Percentiles rank a stretch among this genome's conserved stretches.
These are phyloP conservation scores for Melanargia galathea DNA, from an alignment of 2,888 invertebrate species.

Conservation along the genomic window DNA sequence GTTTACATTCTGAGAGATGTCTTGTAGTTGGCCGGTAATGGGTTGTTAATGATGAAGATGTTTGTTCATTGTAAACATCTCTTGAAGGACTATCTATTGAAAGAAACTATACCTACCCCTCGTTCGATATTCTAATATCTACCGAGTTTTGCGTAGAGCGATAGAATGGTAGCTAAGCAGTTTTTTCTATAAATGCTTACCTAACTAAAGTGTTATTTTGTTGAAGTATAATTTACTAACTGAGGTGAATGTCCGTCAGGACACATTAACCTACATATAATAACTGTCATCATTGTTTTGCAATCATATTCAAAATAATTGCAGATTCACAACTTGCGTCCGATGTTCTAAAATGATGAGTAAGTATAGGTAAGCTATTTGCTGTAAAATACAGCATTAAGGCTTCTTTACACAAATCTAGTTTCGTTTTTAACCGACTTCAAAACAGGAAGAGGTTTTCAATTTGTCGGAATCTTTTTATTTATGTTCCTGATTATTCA, in stretches of 20 bases:
- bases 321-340: slow-evolving; percentile 31
- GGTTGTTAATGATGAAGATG: too few species aligned
- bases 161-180: not conserved
- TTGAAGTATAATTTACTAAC: slow-evolving; percentile 25
- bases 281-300: slow-evolving; percentile 49
- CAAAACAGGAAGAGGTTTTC: too few species aligned
- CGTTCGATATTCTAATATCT: not conserved
- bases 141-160: not conserved
- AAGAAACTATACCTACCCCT: not conserved
- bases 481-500: too few species aligned
- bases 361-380: slow-evolving; percentile 3
- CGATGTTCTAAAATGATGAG: not conserved
- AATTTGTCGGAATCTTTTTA: too few species aligned
- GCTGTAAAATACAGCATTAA: not conserved
- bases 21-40: too few species aligned
- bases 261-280: slow-evolving; percentile 68
- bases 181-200: not conserved
- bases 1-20: too few species aligned
- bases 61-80: too few species aligned
- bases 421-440: too few species aligned
- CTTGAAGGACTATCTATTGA: too few species aligned
- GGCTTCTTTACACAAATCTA: too few species aligned
- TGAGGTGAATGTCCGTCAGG: slow-evolving; percentile 59
- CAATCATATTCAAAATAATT: slow-evolving; percentile 50
- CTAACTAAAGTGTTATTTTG: slow-evolving; percentile 11